phyloP scores from a whole-genome alignment of 2,888 invertebrate genomes.

The Myopa tessellatipennis region DNA sequence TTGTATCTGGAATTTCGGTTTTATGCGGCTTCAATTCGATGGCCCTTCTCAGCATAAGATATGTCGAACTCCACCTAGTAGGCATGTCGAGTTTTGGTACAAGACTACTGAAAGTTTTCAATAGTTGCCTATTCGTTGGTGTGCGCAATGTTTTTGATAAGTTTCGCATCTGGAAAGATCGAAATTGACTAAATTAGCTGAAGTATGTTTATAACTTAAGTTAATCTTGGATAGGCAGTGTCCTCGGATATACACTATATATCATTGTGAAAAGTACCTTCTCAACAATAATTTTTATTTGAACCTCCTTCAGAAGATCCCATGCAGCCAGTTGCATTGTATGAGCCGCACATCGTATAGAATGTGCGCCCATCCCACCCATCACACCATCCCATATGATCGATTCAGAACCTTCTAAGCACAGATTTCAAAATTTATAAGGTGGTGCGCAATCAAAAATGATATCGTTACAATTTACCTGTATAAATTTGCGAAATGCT shows the following conservation, averaged over 20 bases:
- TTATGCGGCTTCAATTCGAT: background rate
- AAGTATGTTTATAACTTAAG: background rate
- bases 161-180: background rate
- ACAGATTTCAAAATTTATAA: background rate
- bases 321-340: background rate
- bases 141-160: background rate
- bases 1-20: background rate
- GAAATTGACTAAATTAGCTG: background rate
- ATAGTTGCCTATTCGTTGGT: slow-evolving; percentile 7
- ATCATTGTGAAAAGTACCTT: background rate
- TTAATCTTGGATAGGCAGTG: background rate
- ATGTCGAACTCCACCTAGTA: background rate
- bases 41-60: background rate
- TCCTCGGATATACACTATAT: background rate
- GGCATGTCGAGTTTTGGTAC: background rate
- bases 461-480: background rate
- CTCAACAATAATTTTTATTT: slow-evolving; percentile 2
- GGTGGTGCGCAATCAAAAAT: background rate
- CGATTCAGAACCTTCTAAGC: background rate
- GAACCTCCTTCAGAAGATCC: background rate
- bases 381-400: background rate
- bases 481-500: slow-evolving; percentile 8
- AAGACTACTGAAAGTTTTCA: background rate
- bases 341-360: slow-evolving; percentile 10
- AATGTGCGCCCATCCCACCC: no score